Conservation (phyloP, 2,113 vertebrate species). For the Notothenia coriiceps region DNA sequence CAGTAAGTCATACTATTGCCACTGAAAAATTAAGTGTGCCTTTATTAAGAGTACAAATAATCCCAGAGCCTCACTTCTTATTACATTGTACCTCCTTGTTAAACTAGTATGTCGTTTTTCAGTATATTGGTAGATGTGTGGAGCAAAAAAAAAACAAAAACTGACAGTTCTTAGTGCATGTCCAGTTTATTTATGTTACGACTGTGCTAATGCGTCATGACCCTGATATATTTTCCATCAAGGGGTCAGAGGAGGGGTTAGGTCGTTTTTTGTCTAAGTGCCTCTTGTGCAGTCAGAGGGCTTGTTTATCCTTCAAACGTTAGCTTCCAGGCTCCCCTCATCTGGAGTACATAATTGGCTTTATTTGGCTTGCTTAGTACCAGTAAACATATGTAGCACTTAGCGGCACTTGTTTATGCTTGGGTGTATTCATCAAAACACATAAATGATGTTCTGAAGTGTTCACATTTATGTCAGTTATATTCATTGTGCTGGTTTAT, state of each 20-base stretch:
- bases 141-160: too few relatives aligned
- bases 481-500: not conserved
- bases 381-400: not conserved
- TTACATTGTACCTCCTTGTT: not conserved
- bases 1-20: not conserved
- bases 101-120: not conserved
- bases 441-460: conserved; percentile 12
- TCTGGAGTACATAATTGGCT: not conserved
- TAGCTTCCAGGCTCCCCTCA: not conserved
- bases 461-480: conserved; percentile 2
- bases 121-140: not conserved
- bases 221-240: not conserved
- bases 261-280: not conserved
- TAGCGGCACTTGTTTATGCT: not conserved
- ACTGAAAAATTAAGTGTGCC: too few relatives aligned
- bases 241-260: not conserved
- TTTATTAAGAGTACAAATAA: not conserved
- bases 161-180: not conserved
- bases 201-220: not conserved
- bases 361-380: not conserved
- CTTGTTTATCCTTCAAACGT: not conserved
- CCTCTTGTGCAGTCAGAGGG: not conserved
- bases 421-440: not conserved
- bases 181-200: conserved; percentile 9
- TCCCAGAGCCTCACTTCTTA: not conserved